Base-by-base conservation (phyloP, 2,888 invertebrate genomes). In the Boloria euphrosyne region DNA sequence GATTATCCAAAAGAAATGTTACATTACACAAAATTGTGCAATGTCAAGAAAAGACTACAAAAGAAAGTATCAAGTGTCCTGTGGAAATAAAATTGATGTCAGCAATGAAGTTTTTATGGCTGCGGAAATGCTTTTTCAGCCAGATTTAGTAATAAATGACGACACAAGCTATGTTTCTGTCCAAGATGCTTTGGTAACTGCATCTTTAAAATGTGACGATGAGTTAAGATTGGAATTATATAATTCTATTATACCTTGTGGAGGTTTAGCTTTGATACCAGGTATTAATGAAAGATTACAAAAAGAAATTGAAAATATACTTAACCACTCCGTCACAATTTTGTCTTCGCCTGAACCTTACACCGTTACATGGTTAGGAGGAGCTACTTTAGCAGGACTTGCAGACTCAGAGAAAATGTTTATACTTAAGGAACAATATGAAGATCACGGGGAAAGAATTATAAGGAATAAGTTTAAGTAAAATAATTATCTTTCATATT, bases 281-380 rank as follows among this genome's bases (percentile, higher is more conserved):
- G 87, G 89, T 0, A 52, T 90, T 2, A 78, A 72, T 18, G 74
- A 76, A 1, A 80, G 90, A 27, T 68, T 90, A 38, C 49, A 71
- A 3, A 16, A 50, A 0, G 90, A 90, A 66, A 27, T 90, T 3
- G 78, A 81, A 55, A 51, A 50, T 2, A 13, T 75, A 0, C 62
- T 75, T 0, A 13, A 75, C 0, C 74, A 69, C 10, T 76, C 82
- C 0, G 82, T 84, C 0, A 76, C 77, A 38, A 71, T 90, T 2
- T 2, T 80, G 1, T 57, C 75, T 0, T 82, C 84, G 0, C 43
- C 77, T 0, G 90, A 91, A 70, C 71, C 83, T 0, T 84, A 85
- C 47, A 78, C 83, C 0, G 72, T 84, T 0, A 43, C 85, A 0
- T 90, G 90, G 90, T 70, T 90, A 16, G 91, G 91, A 0, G 91